Evolutionary conservation across 2,797 vertebrate genomes (phyloP).

Genomic region (Micromesistius poutassou): DNA sequence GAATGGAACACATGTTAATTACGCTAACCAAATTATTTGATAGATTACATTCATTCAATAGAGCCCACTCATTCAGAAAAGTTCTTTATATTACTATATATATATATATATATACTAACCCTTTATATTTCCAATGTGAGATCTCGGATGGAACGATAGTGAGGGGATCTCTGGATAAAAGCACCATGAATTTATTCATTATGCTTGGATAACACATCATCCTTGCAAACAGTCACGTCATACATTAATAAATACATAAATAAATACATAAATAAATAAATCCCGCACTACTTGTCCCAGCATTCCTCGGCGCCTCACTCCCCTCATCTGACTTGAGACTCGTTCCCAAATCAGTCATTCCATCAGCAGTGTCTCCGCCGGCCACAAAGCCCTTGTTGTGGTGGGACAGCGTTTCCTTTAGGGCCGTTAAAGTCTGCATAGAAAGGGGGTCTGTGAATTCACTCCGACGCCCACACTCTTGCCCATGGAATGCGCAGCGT

Average conservation of each 20-base stretch:
- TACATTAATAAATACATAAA: neutral
- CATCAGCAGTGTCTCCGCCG: constrained; percentile 9
- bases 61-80: too few relatives aligned
- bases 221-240: neutral
- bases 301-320: neutral
- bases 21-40: neutral
- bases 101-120: too few relatives aligned
- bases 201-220: neutral
- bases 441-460: constrained; percentile 63
- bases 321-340: neutral
- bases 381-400: constrained; percentile 54
- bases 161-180: neutral
- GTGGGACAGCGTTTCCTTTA: constrained; percentile 34
- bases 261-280: neutral
- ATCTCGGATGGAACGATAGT: too few relatives aligned
- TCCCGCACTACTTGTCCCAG: neutral
- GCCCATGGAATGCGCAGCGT: constrained; percentile 61
- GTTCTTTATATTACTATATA: too few relatives aligned
- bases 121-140: too few relatives aligned
- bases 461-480: constrained; percentile 57
- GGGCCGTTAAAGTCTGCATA: constrained; percentile 40
- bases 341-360: constrained; percentile 3
- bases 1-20: neutral
- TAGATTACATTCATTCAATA: neutral
- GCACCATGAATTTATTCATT: neutral